phyloP scores from a whole-genome alignment of 2,888 invertebrate species.

The Brachylomia viminalis region DNA sequence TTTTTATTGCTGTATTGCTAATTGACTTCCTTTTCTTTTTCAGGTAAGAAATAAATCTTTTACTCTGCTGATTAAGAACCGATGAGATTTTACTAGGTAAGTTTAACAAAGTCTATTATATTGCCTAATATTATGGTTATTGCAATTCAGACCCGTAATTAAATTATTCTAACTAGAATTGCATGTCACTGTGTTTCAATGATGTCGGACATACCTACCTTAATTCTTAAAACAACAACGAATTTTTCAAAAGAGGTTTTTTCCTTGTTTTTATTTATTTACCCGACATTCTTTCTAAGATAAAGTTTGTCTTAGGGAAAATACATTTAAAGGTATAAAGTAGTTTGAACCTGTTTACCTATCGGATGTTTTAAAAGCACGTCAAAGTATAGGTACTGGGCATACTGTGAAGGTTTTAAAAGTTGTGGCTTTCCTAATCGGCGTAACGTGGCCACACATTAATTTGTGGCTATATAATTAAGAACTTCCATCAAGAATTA shows the following conservation, averaged over 20 bases:
- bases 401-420: not conserved
- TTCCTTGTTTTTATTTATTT: not conserved
- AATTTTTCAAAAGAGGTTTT: no score
- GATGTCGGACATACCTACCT: not conserved
- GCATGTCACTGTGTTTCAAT: not conserved
- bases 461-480: slow-evolving; percentile 38
- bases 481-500: slow-evolving; percentile 31
- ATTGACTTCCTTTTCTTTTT: slow-evolving; percentile 21
- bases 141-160: not conserved
- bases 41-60: slow-evolving; percentile 23
- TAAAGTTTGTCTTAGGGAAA: not conserved
- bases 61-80: not conserved
- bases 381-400: not conserved
- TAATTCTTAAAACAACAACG: not conserved
- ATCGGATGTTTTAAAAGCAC: not conserved
- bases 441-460: slow-evolving; percentile 23
- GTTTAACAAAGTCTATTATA: not conserved
- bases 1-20: not conserved
- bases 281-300: not conserved
- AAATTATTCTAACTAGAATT: no score
- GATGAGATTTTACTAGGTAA: slow-evolving; percentile 8
- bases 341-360: not conserved
- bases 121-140: not conserved
- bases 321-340: not conserved
- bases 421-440: slow-evolving; percentile 2